Percentiles rank a stretch among this genome's conserved stretches.
phyloP scores from a whole-genome alignment of 2,113 vertebrate species.

The Passer domesticus region DNA sequence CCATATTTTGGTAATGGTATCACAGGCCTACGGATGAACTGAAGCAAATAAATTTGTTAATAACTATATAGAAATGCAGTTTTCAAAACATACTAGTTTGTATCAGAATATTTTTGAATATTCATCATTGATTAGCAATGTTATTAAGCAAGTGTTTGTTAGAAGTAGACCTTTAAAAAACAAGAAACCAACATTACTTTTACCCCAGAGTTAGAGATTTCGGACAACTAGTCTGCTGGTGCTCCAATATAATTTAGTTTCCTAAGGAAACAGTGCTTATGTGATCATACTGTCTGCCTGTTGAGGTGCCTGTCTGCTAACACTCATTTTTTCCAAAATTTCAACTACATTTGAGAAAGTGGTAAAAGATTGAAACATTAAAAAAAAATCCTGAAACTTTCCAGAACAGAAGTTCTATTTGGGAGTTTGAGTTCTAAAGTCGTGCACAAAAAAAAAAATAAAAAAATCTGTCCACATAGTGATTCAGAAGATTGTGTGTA shows the following conservation, averaged over 20 bases:
- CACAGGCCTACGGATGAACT: neutral
- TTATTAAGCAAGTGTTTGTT: neutral
- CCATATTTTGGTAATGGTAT: neutral
- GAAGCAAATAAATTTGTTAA: neutral
- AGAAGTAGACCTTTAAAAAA: neutral
- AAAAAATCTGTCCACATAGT: too few relatives aligned
- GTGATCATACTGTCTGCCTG: neutral
- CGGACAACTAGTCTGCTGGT: neutral
- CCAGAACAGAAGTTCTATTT: neutral
- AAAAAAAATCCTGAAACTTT: neutral
- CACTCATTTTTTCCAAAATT: neutral
- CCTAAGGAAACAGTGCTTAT: constrained; percentile 15
- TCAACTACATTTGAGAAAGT: neutral
- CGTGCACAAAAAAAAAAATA: neutral
- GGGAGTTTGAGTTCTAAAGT: neutral
- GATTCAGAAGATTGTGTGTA: neutral
- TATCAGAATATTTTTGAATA: neutral
- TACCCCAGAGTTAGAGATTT: neutral
- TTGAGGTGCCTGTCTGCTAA: neutral
- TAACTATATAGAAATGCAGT: neutral
- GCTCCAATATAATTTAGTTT: neutral
- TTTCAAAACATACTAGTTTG: neutral
- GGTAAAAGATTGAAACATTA: neutral
- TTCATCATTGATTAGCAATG: neutral
- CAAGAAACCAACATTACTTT: neutral